phyloP scores from a whole-genome alignment of 2,113 vertebrate genomes.

The Blennius ocellaris region DNA sequence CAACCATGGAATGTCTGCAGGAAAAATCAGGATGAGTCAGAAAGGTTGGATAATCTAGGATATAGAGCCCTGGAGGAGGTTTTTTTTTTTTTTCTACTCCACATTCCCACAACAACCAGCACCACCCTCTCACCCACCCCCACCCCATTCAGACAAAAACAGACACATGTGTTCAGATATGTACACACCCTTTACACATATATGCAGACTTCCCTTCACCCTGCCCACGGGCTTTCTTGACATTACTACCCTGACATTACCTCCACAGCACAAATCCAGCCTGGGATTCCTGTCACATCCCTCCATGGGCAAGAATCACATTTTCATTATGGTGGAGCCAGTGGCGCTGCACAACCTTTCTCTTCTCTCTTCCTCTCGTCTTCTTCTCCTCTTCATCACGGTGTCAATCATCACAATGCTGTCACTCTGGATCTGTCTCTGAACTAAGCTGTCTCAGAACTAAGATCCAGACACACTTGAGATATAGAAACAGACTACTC shows the following conservation, averaged over 20 bases:
- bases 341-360: slow-evolving; percentile 76
- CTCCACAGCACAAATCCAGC: slow-evolving; percentile 47
- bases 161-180: background rate
- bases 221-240: slow-evolving; percentile 66
- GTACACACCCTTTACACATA: slow-evolving; percentile 6
- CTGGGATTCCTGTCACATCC: slow-evolving; percentile 65
- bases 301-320: slow-evolving; percentile 61
- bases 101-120: no score
- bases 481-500: slow-evolving; percentile 50
- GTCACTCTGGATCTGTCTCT: slow-evolving; percentile 74
- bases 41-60: slow-evolving; percentile 57
- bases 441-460: slow-evolving; percentile 67
- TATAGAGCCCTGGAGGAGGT: slow-evolving; percentile 12
- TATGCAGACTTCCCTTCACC: slow-evolving; percentile 9
- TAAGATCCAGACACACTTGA: slow-evolving; percentile 68
- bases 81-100: background rate
- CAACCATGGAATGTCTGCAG: slow-evolving; percentile 62
- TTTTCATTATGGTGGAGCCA: slow-evolving; percentile 65
- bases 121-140: background rate
- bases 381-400: slow-evolving; percentile 50
- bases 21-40: slow-evolving; percentile 45
- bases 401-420: slow-evolving; percentile 71
- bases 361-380: slow-evolving; percentile 60
- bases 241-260: slow-evolving; percentile 69
- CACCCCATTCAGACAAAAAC: background rate